A percentile compares a stretch with the other conserved stretches of the same genome.
phyloP scores from a whole-genome alignment of 2,113 vertebrate species.

The Delphinapterus leucas region DNA sequence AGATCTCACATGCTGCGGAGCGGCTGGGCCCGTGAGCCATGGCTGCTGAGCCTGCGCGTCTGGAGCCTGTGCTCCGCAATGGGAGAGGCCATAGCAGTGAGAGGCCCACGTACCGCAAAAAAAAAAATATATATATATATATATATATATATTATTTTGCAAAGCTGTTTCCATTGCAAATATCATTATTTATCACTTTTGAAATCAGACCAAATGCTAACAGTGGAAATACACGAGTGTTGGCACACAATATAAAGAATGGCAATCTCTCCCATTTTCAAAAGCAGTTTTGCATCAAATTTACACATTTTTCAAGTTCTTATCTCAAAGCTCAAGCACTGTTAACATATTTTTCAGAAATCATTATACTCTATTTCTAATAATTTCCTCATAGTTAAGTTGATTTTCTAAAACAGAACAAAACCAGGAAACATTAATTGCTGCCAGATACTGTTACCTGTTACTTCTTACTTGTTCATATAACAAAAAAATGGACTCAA shows the following conservation, averaged over 20 bases:
- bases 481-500: conserved; percentile 53
- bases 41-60: too few relatives aligned
- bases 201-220: conserved; percentile 74
- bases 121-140: too few relatives aligned
- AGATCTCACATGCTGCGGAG: too few relatives aligned
- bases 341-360: conserved; percentile 72
- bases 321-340: conserved; percentile 70
- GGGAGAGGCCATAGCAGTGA: too few relatives aligned
- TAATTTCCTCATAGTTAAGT: conserved; percentile 59
- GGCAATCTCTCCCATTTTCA: conserved; percentile 59
- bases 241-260: conserved; percentile 69
- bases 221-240: conserved; percentile 74
- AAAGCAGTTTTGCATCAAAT: conserved; percentile 72
- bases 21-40: too few relatives aligned
- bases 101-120: too few relatives aligned
- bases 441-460: conserved; percentile 72
- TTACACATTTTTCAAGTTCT: conserved; percentile 73
- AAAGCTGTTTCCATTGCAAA: conserved; percentile 79
- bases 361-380: conserved; percentile 68
- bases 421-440: conserved; percentile 60
- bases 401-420: conserved; percentile 71
- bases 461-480: conserved; percentile 64
- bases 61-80: too few relatives aligned
- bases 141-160: neutral
- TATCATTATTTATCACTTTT: conserved; percentile 79